Evolutionary conservation across 2,888 invertebrate species (phyloP), one percentile per base, ranked within the genome.

Genomic region (Drosophila greeni): DNA sequence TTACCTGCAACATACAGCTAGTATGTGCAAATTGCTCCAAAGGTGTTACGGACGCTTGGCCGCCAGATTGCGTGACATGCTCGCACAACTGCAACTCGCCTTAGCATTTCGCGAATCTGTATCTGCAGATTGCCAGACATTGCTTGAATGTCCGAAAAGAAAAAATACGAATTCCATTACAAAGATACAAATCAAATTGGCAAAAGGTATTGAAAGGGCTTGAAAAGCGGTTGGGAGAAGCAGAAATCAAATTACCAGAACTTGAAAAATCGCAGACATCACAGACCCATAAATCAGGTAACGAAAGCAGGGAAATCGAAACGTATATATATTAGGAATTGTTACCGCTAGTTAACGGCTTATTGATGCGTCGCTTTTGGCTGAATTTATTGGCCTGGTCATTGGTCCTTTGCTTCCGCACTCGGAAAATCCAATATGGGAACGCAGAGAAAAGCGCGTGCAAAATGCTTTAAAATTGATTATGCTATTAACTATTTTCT

Each of bases 331-430:
- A 81, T 82, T 73, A 67, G 81, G 73, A 80, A 77, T 70, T 72
- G 79, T 78, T 78, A 85, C 82, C 81, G 82, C 81, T 85, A 79
- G 83, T 85, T 81, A 81, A 81, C 82, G 85, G 82, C 74, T 81
- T 81, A 85, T 81, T 85, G 82, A 85, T 85, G 81, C 82, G 74
- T 81, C 69, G 68, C 85, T 66, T 80, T 84, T 62, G 70, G 66
- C 73, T 70, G 68, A 72, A 81, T 81, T 81, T 81, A 81, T 81
- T 81, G 74, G 85, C 69, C 70, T 70, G 77, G 70, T 73, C 80
- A 67, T 59, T 75, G 79, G 82, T 54, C 70, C 23, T 40, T 40
- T 2, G 40, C 33, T 39, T 47, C 39, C 62, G 12, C 34, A 29
- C 48, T 33, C 48, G 24, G 24, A 16, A 60, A 39, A 60, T 60